phyloP scores from a whole-genome alignment of 2,888 invertebrate genomes.

The Drosophila heteroneura region DNA sequence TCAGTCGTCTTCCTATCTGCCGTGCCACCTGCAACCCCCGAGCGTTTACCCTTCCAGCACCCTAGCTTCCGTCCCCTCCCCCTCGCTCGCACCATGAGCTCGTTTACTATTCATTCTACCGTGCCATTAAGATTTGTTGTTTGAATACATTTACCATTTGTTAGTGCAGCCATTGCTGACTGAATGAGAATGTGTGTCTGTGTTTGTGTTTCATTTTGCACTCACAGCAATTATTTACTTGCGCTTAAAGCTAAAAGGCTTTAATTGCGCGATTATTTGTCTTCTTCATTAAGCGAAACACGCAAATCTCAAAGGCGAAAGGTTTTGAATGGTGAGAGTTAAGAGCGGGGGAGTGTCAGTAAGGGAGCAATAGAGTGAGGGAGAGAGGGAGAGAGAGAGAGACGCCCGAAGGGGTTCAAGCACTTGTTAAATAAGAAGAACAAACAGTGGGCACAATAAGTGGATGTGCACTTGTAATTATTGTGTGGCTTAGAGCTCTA shows the following conservation, averaged over 20 bases:
- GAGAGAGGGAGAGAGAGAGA: background rate
- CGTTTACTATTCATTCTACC: constrained; percentile 80
- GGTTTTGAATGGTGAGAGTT: constrained; percentile 15
- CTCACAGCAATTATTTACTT: constrained; percentile 83
- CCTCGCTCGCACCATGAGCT: constrained; percentile 38
- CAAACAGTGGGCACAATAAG: constrained; percentile 62
- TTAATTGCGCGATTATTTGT: constrained; percentile 84
- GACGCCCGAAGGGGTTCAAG: background rate
- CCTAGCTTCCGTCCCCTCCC: constrained; percentile 4
- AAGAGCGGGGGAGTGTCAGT: constrained; percentile 6
- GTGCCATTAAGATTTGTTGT: constrained; percentile 82
- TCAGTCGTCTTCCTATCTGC: constrained; percentile 45
- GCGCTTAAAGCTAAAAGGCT: constrained; percentile 84
- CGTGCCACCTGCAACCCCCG: constrained; percentile 31
- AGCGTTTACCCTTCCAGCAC: constrained; percentile 29
- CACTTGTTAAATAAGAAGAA: constrained; percentile 11
- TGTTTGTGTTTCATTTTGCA: constrained; percentile 64
- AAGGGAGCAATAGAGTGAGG: constrained; percentile 10
- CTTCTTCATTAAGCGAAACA: constrained; percentile 83
- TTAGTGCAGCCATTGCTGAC: constrained; percentile 64
- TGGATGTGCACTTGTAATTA: constrained; percentile 13
- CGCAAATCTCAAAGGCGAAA: constrained; percentile 80
- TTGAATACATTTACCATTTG: constrained; percentile 81
- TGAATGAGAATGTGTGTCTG: constrained; percentile 33
- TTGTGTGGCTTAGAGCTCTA: background rate